Evolutionary conservation across 2,797 vertebrate species (phyloP), one percentile per base, ranked within the genome.

Genomic region (Diplodus sargus): DNA sequence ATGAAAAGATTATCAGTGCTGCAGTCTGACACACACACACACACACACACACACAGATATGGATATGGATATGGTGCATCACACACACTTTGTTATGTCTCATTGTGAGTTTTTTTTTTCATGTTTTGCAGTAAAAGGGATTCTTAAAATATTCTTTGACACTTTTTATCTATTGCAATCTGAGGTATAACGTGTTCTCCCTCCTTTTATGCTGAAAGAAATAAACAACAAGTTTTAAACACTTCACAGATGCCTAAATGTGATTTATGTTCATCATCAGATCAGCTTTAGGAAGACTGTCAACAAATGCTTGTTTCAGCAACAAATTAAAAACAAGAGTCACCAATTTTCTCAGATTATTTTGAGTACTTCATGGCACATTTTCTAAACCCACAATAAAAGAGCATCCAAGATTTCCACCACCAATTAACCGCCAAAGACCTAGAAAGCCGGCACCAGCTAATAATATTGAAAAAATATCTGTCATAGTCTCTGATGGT

Each of bases 1-100:
- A 22, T 74, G 81, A n/a, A 47, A 20, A 49, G 47, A 74, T 74
- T 14, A 65, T 25, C n/a, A 25, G 20, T 39, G 72, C 85, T 70
- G 68, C 56, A 76, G 60, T 72, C 51, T 61, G 28, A 79, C 84
- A 82, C 69, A 53, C 5, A 28, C 11, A 67, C 18, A 70, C n/a
- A n/a, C n/a, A n/a, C n/a, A n/a, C n/a, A n/a, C n/a, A n/a, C n/a
- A 67, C 2, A 39, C 43, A 39, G 15, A 74, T 3, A 28, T 11
- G 62, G 25, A 25, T 25, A 25, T 25, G 25, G 4, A 39, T 11
- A 56, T 49, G 45, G 1, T 20, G 15, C 9, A 43, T 56, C 43
- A 48, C 45, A 68, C 62, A 82, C 57, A 69, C 48, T 15, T n/a
- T 59, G 2, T 30, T 30, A 7, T 43, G 51, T 48, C 7, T 57